Conservation (phyloP, 2,113 vertebrate species). For the Galeopterus variegatus region DNA sequence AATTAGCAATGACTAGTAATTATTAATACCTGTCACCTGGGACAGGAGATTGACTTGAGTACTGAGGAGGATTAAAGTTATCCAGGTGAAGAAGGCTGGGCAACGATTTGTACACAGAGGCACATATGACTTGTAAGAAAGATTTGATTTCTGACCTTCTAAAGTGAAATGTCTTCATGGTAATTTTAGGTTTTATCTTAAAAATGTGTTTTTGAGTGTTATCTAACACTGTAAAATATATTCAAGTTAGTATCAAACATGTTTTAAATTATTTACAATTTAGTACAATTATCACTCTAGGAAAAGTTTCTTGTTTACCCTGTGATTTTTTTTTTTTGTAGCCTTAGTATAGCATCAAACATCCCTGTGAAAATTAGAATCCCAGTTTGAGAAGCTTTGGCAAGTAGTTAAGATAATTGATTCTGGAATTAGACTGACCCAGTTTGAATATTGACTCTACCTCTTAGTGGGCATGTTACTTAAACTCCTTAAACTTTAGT, state of each 20-base stretch:
- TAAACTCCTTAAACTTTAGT: slow-evolving; percentile 22
- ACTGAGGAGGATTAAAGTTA: background rate
- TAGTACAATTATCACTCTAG: slow-evolving; percentile 19
- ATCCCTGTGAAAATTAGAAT: slow-evolving; percentile 25
- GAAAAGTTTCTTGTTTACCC: slow-evolving; percentile 32
- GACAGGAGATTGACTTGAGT: background rate
- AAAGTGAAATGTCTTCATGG: slow-evolving; percentile 21
- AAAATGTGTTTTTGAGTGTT: slow-evolving; percentile 22
- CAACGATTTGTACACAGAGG: background rate
- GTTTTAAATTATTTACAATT: slow-evolving; percentile 50
- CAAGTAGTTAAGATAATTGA: background rate
- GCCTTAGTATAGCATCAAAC: background rate
- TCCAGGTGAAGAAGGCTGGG: background rate
- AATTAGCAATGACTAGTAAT: background rate
- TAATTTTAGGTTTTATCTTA: slow-evolving; percentile 32
- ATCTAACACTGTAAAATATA: background rate
- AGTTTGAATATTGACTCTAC: background rate
- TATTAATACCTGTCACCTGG: background rate
- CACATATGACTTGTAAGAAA: background rate
- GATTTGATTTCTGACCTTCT: background rate
- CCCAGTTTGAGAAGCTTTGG: slow-evolving; percentile 25
- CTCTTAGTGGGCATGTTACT: background rate
- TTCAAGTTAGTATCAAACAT: background rate
- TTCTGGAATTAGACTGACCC: background rate
- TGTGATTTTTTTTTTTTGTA: background rate